Evolutionary conservation across 2,888 invertebrate species (phyloP).

Genomic region (Xestoiulus laeticollis): DNA sequence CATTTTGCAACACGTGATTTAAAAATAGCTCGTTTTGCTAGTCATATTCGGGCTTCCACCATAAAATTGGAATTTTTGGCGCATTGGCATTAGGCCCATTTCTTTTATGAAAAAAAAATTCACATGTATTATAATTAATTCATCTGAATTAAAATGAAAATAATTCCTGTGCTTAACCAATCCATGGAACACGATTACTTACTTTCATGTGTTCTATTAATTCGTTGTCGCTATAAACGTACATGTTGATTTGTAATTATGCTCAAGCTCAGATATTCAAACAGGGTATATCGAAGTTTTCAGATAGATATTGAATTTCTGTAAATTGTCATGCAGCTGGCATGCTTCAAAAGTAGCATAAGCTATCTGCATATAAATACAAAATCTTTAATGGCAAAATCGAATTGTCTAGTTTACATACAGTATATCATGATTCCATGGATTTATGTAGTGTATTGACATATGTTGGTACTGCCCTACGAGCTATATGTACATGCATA

Average conservation of each 20-base stretch:
- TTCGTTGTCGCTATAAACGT: background rate
- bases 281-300: background rate
- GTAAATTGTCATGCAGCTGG: background rate
- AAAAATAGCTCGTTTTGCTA: background rate
- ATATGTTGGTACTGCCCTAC: no score
- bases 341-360: no score
- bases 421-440: no score
- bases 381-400: no score
- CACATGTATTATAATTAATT: no score
- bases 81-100: background rate
- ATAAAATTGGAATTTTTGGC: background rate
- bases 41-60: background rate
- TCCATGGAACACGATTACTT: background rate
- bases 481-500: no score
- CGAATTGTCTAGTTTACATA: no score
- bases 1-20: constrained; percentile 37
- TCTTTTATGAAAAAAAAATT: no score
- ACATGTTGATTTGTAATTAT: background rate
- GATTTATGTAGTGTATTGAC: no score
- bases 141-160: no score
- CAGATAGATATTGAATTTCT: background rate
- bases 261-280: background rate
- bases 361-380: no score
- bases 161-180: background rate
- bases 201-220: background rate